Conservation (phyloP, 2,888 invertebrate species). For the Thecocarcelia acutangulata region DNA sequence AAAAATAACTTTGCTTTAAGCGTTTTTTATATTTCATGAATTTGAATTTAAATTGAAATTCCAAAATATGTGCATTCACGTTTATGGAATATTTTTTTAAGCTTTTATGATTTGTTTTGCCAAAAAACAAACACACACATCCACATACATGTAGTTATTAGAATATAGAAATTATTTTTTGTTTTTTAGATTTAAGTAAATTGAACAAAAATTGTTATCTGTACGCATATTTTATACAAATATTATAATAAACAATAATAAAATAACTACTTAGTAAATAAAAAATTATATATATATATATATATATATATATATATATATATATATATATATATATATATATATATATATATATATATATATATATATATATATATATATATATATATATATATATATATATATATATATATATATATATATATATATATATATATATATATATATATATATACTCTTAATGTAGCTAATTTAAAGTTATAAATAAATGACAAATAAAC, state of each 20-base stretch:
- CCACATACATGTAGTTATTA: conserved; percentile 17
- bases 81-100: conserved; percentile 14
- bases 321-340: too few species aligned
- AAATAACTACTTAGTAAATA: neutral
- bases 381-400: too few species aligned
- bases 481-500: conserved; percentile 27
- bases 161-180: conserved; percentile 3
- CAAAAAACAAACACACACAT: neutral
- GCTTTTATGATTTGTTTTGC: conserved; percentile 26
- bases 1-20: conserved; percentile 80
- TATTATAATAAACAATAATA: neutral
- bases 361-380: too few species aligned
- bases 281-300: too few species aligned
- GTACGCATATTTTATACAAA: conserved; percentile 1
- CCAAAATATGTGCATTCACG: conserved; percentile 1
- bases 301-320: too few species aligned
- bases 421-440: too few species aligned
- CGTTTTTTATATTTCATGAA: conserved; percentile 69
- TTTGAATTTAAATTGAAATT: conserved; percentile 67
- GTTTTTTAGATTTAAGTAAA: neutral
- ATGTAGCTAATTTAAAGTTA: conserved; percentile 53
- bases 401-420: too few species aligned
- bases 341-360: too few species aligned
- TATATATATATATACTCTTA: too few species aligned
- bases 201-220: conserved; percentile 12